phyloP scores from a whole-genome alignment of 2,113 vertebrate species.

The Lampris incognitus region DNA sequence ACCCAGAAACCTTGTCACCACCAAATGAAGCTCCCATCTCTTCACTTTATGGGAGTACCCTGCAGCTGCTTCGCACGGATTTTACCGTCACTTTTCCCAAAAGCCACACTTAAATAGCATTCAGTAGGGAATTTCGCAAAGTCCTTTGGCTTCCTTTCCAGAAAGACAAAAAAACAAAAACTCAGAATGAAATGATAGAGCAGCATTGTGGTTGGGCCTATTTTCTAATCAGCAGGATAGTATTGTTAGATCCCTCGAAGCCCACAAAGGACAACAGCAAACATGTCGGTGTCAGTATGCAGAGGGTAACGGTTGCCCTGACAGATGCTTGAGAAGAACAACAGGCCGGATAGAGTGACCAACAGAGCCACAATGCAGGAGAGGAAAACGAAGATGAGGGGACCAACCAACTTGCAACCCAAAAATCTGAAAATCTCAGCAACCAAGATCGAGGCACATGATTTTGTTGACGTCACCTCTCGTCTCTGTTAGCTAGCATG shows the following conservation, averaged over 20 bases:
- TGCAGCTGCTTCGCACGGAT: background rate
- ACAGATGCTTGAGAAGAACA: background rate
- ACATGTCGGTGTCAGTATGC: conserved; percentile 21
- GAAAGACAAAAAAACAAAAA: conserved; percentile 1
- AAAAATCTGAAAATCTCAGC: conserved; percentile 22
- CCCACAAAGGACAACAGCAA: conserved; percentile 53
- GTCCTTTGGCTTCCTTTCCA: conserved; percentile 4
- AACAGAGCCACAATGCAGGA: background rate
- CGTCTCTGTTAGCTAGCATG: conserved; percentile 1
- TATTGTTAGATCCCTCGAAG: conserved; percentile 25
- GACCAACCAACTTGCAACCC: conserved; percentile 8
- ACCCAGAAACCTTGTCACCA: conserved; percentile 41
- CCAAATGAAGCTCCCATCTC: conserved; percentile 31
- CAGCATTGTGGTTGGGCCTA: conserved; percentile 18
- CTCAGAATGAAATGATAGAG: conserved; percentile 14
- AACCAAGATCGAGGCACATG: conserved; percentile 20
- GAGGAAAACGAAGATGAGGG: background rate
- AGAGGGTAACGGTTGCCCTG: background rate
- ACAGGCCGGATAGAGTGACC: background rate
- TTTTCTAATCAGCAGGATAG: conserved; percentile 43
- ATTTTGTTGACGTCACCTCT: conserved; percentile 13
- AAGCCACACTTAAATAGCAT: background rate
- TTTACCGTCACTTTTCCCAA: conserved; percentile 2
- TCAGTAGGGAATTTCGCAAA: conserved; percentile 12
- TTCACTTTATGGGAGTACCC: conserved; percentile 13